Evolutionary conservation across 2,113 vertebrate genomes (phyloP), one percentile per base, ranked within the genome.

Genomic region (Abramis brama): DNA sequence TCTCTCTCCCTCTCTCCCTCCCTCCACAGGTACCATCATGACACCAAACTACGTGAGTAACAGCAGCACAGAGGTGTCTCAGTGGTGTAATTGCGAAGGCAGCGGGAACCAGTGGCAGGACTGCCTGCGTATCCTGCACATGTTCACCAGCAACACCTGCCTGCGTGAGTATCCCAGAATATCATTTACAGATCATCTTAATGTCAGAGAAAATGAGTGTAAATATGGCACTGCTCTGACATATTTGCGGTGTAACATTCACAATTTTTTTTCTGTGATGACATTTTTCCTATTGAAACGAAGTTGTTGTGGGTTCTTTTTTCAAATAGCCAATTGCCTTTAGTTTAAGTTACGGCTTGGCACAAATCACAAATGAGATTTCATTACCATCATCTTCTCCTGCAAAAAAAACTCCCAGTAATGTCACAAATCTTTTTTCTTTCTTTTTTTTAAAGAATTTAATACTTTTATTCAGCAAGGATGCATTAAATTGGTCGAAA

Each of bases 1-100:
- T 86, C 33, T 45, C 36, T 27, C 33, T 83, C 47, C 17, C 71
- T 82, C 25, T 17, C 78, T 82, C 25, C 23, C 4, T 36, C 13
- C 55, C n/a, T 57, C 59, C 33, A 15, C 83, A 99, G 98, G 98
- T 17, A 99, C 97, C 8, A 92, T 94, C 84, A 96, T 99, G 96
- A 99, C 98, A 7, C 97, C 98, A 76, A 99, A 99, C 94, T 99
- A 98, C 36, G 77, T 98, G 91, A 97, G 95, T 85, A 98, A 96
- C 89, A 92, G 93, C 92, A 98, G 96, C 2, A 92, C 93, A 70
- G 96, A 96, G 0, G 94, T 98, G 83, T 96, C 97, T 1, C 93
- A 98, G 91, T 97, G 96, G 96, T 99, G 98, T 47, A 96, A 95
- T 4, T 99, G 98, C 89, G 94, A 96, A 79, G 97, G 96, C 89